Evolutionary conservation across 2,113 vertebrate genomes (phyloP), one percentile per base, ranked within the genome.

Genomic region (Etia nguti): DNA sequence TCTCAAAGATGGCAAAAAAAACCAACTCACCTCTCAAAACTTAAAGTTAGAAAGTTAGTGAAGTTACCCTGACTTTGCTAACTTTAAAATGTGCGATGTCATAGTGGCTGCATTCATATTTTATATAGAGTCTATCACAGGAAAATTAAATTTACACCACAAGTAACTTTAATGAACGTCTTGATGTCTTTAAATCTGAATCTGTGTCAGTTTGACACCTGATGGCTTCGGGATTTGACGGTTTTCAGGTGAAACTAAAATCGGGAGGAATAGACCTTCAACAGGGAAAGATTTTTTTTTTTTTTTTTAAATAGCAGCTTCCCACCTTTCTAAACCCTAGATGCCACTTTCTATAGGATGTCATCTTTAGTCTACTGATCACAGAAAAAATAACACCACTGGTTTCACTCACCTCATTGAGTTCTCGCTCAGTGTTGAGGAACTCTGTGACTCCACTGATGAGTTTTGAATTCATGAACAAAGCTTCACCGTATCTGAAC

Each of bases 391-490:
- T 2, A 4, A 24, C 70, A 20, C 16, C 24, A 20, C 70, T 46
- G 11, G 15, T 31, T 75, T 75, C 38, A 1, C 41, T 84, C 96
- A 99, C 99, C 98, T 99, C 98, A 83, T 95, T 97, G 20, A 99
- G 96, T 86, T 99, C 98, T 26, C 86, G 95, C 93, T 99, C 98
- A 0, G 98, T 98, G 95, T 98, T 99, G 75, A 99, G 98, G 95
- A 98, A 99, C 96, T 99, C 98, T 4, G 99, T 99, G 87, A 99
- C 98, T 65, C 99, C 98, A 57, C 97, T 97, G 95, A 99, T 98
- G 93, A 99, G 97, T 93, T 98, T 99, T 0, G 98, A 99, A 94
- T 98, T 99, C 98, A 99, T 98, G 96, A 99, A 99, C 92, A 99
- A 93, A 6, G 99, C 98, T 95, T 99, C 99, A n/a, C 99, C 98